A percentile compares a stretch with the other conserved stretches of the same genome.
Evolutionary conservation across 2,113 vertebrate species (phyloP).

Genomic region (Amphiprion ocellaris): DNA sequence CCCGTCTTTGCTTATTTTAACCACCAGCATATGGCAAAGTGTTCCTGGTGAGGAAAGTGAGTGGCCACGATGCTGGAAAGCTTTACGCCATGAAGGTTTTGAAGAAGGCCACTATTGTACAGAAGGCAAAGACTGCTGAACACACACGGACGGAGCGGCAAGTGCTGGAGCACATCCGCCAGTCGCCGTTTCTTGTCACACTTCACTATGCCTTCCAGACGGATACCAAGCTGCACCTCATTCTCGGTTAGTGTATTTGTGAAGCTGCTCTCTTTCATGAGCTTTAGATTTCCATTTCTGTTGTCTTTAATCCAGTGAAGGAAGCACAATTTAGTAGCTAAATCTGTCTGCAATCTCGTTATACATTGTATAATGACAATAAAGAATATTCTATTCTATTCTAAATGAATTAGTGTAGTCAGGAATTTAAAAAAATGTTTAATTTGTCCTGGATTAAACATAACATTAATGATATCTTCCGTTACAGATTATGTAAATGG

Average conservation of each 20-base stretch:
- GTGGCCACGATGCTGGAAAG: slow-evolving; percentile 93
- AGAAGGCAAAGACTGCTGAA: slow-evolving; percentile 97
- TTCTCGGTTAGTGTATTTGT: slow-evolving; percentile 86
- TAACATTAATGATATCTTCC: neutral
- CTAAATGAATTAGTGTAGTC: neutral
- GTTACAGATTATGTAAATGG: slow-evolving; percentile 95
- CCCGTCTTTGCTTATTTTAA: slow-evolving; percentile 27
- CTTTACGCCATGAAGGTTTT: slow-evolving; percentile 98
- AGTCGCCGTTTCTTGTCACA: slow-evolving; percentile 95
- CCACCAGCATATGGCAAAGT: slow-evolving; percentile 95
- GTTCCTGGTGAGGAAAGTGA: slow-evolving; percentile 96
- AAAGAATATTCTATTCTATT: no score
- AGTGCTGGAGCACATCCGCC: slow-evolving; percentile 95
- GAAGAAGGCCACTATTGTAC: slow-evolving; percentile 97
- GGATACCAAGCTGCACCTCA: slow-evolving; percentile 97
- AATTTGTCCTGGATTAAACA: neutral
- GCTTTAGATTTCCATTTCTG: neutral
- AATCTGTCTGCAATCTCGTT: no score
- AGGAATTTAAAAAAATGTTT: neutral
- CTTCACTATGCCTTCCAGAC: slow-evolving; percentile 99
- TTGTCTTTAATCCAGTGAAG: neutral
- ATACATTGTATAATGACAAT: no score
- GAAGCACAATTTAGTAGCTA: neutral
- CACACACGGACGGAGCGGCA: slow-evolving; percentile 95
- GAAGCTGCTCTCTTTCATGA: neutral